A percentile compares a stretch with the other conserved stretches of the same genome.
These are phyloP conservation scores for Drosophila buzzatii DNA, from an alignment of 2,888 invertebrate genomes.

Conservation along the genomic window DNA sequence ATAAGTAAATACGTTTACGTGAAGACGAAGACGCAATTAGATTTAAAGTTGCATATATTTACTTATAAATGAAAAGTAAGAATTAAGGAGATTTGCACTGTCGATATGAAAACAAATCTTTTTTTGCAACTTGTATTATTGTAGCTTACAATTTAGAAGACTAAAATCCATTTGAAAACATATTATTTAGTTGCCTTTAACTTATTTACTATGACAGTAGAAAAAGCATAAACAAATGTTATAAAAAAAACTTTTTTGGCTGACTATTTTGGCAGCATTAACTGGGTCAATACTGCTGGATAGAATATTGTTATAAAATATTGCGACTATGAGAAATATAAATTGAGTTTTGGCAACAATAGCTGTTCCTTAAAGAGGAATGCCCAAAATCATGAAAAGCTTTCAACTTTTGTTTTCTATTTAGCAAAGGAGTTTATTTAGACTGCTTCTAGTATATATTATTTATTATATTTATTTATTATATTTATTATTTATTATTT, in stretches of 20 bases:
- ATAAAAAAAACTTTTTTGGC: neutral
- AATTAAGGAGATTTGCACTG: neutral
- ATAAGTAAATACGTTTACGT: neutral
- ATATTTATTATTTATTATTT: neutral
- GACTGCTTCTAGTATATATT: neutral
- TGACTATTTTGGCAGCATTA: neutral
- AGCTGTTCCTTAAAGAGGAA: neutral
- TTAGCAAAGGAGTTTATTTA: neutral
- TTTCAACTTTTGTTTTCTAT: neutral
- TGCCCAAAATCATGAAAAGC: neutral
- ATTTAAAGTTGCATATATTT: slow-evolving; percentile 6
- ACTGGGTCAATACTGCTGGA: neutral
- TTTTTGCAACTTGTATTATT: neutral
- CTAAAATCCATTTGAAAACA: too few relatives aligned
- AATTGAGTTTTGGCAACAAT: neutral
- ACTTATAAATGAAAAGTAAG: neutral
- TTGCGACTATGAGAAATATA: neutral
- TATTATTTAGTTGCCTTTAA: neutral
- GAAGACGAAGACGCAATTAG: slow-evolving; percentile 6
- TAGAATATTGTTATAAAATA: neutral
- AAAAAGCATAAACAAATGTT: neutral
- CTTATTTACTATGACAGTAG: neutral
- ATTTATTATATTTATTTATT: too few relatives aligned
- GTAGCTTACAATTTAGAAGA: neutral
- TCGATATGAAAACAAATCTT: neutral